These are phyloP conservation scores for Ranitomeya imitator DNA, from an alignment of 2,113 vertebrate genomes.

Conservation along the genomic window DNA sequence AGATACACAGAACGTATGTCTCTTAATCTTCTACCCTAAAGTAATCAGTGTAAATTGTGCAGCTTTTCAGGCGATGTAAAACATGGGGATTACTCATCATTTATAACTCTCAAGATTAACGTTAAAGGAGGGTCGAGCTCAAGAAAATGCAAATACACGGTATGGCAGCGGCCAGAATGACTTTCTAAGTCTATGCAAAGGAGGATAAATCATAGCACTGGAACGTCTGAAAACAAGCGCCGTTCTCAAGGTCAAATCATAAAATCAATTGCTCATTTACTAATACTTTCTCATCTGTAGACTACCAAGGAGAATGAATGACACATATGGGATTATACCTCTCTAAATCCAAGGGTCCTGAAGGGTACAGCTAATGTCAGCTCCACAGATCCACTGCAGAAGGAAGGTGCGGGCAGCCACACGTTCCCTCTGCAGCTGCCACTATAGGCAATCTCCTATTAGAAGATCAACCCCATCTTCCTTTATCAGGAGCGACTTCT, in stretches of 20 bases:
- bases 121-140: slow-evolving; percentile 4
- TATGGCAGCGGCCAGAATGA: not conserved
- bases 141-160: slow-evolving; percentile 7
- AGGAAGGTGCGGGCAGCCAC: too few relatives aligned
- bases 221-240: not conserved
- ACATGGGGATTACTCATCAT: slow-evolving; percentile 11
- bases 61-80: slow-evolving; percentile 20
- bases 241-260: not conserved
- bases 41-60: slow-evolving; percentile 48
- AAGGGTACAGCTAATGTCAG: too few relatives aligned
- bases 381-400: too few relatives aligned
- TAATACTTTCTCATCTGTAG: not conserved
- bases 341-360: too few relatives aligned
- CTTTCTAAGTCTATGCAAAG: not conserved
- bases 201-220: not conserved
- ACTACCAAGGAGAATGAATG: not conserved
- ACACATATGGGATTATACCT: too few relatives aligned
- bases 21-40: slow-evolving; percentile 47
- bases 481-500: too few relatives aligned
- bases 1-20: slow-evolving; percentile 31
- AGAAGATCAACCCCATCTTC: too few relatives aligned
- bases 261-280: not conserved
- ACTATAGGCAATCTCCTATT: too few relatives aligned
- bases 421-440: too few relatives aligned
- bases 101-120: slow-evolving; percentile 26